Conservation (phyloP, 2,888 invertebrate species). For the Drosophila cognata region DNA sequence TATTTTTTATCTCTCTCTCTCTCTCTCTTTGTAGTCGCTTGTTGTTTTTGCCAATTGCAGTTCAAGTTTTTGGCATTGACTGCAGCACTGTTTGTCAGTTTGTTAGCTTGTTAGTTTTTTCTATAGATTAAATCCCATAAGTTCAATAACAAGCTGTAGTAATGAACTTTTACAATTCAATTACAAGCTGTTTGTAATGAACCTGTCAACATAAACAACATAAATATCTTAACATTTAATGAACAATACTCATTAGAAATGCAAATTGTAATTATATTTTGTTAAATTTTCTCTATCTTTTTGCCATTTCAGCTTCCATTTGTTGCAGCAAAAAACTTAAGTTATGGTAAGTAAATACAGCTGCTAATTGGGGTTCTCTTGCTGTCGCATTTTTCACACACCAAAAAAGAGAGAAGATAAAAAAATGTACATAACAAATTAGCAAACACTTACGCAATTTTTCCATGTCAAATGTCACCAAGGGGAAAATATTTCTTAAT, state of each 20-base stretch:
- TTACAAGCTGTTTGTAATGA: conserved; percentile 11
- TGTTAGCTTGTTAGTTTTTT: conserved; percentile 5
- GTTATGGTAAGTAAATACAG: conserved; percentile 69
- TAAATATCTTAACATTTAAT: not conserved
- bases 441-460: conserved; percentile 60
- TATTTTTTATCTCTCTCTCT: conserved; percentile 47
- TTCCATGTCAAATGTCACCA: conserved; percentile 64
- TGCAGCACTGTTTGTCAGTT: conserved; percentile 12
- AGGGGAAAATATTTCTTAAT: conserved; percentile 73
- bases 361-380: conserved; percentile 58
- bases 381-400: conserved; percentile 37
- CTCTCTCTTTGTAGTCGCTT: conserved; percentile 37
- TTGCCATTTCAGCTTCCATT: conserved; percentile 50
- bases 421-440: conserved; percentile 69
- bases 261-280: conserved; percentile 10
- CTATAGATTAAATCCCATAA: conserved; percentile 23
- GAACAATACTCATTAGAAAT: conserved; percentile 9
- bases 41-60: conserved; percentile 28
- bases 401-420: not conserved
- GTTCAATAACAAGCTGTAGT: conserved; percentile 64
- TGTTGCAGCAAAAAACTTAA: conserved; percentile 47
- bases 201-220: conserved; percentile 8
- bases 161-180: conserved; percentile 40
- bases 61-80: conserved; percentile 49
- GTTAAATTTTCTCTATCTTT: conserved; percentile 20